A percentile compares a stretch with the other conserved stretches of the same genome.
Conservation (phyloP, 2,113 vertebrate species). For the Phalacrocorax pelagicus region DNA sequence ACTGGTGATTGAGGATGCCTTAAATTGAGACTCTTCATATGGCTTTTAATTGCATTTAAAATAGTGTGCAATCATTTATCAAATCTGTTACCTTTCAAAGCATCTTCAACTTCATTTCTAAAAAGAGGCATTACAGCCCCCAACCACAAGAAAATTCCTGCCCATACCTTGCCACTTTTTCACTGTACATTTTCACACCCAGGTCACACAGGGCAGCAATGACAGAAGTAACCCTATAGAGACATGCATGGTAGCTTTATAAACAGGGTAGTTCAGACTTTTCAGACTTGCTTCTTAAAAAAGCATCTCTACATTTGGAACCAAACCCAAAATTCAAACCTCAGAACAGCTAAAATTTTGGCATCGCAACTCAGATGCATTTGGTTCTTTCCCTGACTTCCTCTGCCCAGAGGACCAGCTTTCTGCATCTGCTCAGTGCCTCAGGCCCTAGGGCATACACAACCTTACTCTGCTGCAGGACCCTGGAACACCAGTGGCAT, state of each 20-base stretch:
- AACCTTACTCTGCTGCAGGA: not conserved
- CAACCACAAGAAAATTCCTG: not conserved
- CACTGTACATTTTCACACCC: not conserved
- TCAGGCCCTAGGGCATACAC: not conserved
- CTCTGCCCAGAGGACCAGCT: not conserved
- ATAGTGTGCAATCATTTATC: not conserved
- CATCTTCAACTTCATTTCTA: not conserved
- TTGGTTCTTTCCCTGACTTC: not conserved
- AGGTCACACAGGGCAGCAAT: not conserved
- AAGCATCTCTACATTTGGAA: not conserved
- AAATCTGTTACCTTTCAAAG: conserved; percentile 2
- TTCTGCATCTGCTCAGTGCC: not conserved
- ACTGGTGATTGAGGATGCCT: not conserved
- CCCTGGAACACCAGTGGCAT: not conserved
- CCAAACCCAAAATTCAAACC: not conserved
- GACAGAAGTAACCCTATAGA: not conserved
- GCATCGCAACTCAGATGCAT: not conserved
- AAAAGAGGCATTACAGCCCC: not conserved
- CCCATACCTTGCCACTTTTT: not conserved
- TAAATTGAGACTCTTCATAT: not conserved
- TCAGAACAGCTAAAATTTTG: not conserved
- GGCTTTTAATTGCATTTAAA: not conserved
- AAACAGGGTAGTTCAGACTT: not conserved
- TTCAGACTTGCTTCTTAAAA: not conserved
- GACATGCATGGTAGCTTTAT: not conserved